Percentiles rank a stretch among this genome's conserved stretches.
Evolutionary conservation across 2,888 invertebrate genomes (phyloP).

Genomic region (Hyposoter didymator): DNA sequence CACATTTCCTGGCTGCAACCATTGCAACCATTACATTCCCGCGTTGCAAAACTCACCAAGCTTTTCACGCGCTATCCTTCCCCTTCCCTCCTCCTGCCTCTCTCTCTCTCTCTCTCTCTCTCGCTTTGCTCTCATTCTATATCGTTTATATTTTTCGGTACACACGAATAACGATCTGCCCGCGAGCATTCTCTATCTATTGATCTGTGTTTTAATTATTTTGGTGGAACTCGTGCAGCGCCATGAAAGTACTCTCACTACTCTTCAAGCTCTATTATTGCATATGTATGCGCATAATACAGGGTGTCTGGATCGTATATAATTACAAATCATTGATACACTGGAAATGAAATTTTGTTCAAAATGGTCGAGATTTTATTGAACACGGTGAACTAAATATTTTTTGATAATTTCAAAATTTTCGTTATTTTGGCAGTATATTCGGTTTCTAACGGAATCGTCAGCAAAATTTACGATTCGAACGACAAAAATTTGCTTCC

Average conservation of each 20-base stretch:
- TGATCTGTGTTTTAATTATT: conserved; percentile 78
- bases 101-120: conserved; percentile 35
- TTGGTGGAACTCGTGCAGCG: conserved; percentile 63
- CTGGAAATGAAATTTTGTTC: too few relatives aligned
- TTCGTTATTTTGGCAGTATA: too few relatives aligned
- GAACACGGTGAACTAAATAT: too few relatives aligned
- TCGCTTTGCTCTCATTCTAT: conserved; percentile 28
- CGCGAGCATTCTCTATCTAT: conserved; percentile 70
- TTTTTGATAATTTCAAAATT: too few relatives aligned
- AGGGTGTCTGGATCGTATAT: conserved; percentile 3
- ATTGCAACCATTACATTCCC: conserved; percentile 58
- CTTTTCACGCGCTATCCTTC: conserved; percentile 54
- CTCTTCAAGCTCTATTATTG: conserved; percentile 1
- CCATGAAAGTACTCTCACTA: conserved; percentile 64
- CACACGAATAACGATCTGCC: conserved; percentile 62
- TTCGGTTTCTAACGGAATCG: too few relatives aligned
- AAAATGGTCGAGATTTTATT: too few relatives aligned
- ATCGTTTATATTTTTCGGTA: conserved; percentile 39
- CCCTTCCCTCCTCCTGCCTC: background rate
- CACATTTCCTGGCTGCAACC: conserved; percentile 56
- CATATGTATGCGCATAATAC: background rate
- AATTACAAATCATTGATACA: background rate
- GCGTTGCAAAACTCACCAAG: conserved; percentile 41
- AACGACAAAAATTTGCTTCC: too few relatives aligned
- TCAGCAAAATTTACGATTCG: too few relatives aligned